Evolutionary conservation across 2,888 invertebrate species (phyloP), one percentile per base, ranked within the genome.

Genomic region (Mesochorus sp.): DNA sequence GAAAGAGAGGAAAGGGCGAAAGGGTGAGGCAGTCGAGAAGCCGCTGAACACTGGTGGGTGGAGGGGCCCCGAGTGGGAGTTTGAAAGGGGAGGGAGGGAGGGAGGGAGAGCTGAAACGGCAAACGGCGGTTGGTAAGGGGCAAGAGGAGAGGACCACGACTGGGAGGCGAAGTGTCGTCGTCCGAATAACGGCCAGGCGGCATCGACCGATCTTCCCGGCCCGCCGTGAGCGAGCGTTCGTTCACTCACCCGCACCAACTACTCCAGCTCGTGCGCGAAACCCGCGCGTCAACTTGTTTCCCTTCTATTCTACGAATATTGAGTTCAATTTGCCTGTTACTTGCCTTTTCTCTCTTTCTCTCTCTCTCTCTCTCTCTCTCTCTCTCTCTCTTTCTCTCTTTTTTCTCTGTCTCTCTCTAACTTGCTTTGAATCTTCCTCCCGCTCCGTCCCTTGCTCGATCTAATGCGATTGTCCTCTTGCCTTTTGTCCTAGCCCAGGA

Each of bases 131-230:
- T 62, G 80, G 78, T 76, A 78, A 81, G 82, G 76, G 66, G 74
- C 31, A 70, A 75, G 81, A 72, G 75, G 64, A 73, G 77, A 62
- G 75, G 71, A 80, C 78, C 85, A 85, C 86, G 85, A 85, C 88
- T 85, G 88, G 89, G 88, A 88, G 89, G 90, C 88, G 88, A 90
- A 90, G 90, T 91, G 91, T 91, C 91, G 91, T 91, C 90, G 91
- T 90, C 91, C 91, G 91, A 91, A 91, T 91, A 91, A 91, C 90
- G 91, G 91, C 89, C 89, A 87, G 86, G 89, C 90, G 89, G 90
- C 90, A 91, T 90, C 91, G 91, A 90, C 91, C 90, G 91, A 90
- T 88, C 88, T 87, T 88, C 88, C 87, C 86, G 86, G 87, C 86
- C 87, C 87, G 87, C 86, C 74, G 49, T 51, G 70, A 59, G 61